A percentile compares a stretch with the other conserved stretches of the same genome.
Conservation (phyloP, 2,888 invertebrate genomes). For the Steinernema hermaphroditum region DNA sequence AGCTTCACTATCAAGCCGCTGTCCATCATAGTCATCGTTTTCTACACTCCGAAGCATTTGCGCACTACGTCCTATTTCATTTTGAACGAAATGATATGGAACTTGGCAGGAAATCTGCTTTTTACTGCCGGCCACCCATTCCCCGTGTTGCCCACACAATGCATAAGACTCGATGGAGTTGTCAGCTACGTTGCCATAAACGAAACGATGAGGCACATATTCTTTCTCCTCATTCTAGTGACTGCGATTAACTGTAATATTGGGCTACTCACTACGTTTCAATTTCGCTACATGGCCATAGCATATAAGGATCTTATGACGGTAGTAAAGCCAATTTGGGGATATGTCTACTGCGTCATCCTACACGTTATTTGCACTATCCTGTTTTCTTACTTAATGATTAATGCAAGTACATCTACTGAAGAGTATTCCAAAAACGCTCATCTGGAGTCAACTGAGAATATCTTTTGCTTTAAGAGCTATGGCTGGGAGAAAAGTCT, state of each 20-base stretch:
- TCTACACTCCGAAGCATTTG: background rate
- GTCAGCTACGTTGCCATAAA: background rate
- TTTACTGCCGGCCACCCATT: background rate
- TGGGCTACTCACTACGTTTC: background rate
- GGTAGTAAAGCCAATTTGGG: background rate
- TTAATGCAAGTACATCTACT: too few species aligned
- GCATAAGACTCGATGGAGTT: background rate
- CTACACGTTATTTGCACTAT: background rate
- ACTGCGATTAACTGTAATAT: background rate
- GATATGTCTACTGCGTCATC: background rate
- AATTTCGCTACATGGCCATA: background rate
- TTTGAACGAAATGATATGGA: slow-evolving; percentile 4
- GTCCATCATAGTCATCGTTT: too few species aligned
- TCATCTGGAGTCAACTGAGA: background rate
- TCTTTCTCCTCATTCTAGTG: background rate
- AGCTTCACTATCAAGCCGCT: too few species aligned
- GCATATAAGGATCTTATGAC: too few species aligned
- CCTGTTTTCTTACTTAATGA: background rate
- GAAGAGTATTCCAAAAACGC: background rate
- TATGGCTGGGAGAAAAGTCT: too few species aligned
- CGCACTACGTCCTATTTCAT: background rate
- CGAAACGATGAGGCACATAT: background rate
- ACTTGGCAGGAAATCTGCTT: background rate
- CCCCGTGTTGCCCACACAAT: background rate
- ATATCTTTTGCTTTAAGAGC: too few species aligned